Percentiles rank a stretch among this genome's conserved stretches.
These are phyloP conservation scores for Allobates femoralis DNA, from an alignment of 2,797 vertebrate genomes.

Conservation along the genomic window DNA sequence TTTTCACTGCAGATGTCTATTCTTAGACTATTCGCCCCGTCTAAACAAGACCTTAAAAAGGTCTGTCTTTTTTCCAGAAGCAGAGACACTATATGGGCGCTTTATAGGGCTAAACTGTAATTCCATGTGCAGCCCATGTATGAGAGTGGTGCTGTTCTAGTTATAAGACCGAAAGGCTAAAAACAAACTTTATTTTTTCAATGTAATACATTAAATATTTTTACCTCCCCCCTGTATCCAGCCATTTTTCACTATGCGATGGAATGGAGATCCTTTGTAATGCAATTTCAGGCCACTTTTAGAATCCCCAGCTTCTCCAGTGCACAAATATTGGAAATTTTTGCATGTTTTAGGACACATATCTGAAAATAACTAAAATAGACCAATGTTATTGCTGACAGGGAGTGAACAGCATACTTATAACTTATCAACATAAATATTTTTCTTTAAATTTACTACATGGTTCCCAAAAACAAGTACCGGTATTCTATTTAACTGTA, in stretches of 20 bases:
- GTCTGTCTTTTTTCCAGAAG: no score
- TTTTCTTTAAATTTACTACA: background rate
- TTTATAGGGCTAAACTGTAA: no score
- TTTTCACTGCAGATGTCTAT: no score
- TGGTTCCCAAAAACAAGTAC: background rate
- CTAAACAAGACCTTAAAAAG: no score
- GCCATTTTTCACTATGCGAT: slow-evolving; percentile 84
- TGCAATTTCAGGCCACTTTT: slow-evolving; percentile 73
- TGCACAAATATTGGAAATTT: slow-evolving; percentile 86
- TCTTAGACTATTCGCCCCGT: no score
- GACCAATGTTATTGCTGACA: slow-evolving; percentile 6
- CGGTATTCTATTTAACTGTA: background rate
- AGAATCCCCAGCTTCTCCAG: slow-evolving; percentile 77
- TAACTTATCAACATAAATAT: background rate
- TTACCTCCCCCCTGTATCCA: slow-evolving; percentile 95
- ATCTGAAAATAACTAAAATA: slow-evolving; percentile 81
- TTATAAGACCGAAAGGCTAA: no score
- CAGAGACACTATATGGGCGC: no score
- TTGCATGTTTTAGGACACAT: slow-evolving; percentile 86
- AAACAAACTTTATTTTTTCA: no score
- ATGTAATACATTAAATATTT: background rate
- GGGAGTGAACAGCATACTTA: background rate
- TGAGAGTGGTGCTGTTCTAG: no score
- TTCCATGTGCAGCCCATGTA: no score
- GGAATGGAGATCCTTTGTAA: slow-evolving; percentile 86